These are phyloP conservation scores for Tympanuchus pallidicinctus DNA, from an alignment of 2,113 vertebrate species.

Conservation along the genomic window DNA sequence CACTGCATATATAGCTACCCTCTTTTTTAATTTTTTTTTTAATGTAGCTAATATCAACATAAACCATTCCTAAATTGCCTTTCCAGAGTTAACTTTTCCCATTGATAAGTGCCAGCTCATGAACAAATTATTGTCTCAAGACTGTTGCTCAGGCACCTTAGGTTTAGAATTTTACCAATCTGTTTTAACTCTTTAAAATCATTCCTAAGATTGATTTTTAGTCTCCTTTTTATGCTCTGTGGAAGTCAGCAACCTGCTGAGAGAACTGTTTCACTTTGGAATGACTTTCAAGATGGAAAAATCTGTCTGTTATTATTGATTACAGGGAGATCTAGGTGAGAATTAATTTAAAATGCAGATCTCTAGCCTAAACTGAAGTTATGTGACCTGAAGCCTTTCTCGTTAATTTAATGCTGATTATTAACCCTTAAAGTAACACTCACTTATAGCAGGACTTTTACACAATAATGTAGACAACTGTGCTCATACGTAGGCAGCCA, in stretches of 20 bases:
- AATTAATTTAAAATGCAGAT: background rate
- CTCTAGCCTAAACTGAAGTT: background rate
- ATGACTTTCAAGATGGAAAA: background rate
- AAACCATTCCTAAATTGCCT: background rate
- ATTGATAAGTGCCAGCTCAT: background rate
- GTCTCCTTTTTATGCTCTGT: background rate
- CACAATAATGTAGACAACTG: background rate
- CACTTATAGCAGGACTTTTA: background rate
- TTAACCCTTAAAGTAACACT: conserved; percentile 51
- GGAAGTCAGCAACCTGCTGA: background rate
- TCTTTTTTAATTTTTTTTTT: background rate
- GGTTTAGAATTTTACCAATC: background rate
- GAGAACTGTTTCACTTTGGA: background rate
- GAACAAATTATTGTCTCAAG: background rate
- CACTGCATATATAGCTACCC: accelerated
- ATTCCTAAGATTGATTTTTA: background rate
- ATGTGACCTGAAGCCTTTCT: conserved; percentile 11
- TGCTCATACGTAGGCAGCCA: conserved; percentile 46
- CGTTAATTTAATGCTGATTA: background rate
- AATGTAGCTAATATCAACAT: background rate
- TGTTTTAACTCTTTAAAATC: background rate
- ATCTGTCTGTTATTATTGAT: background rate
- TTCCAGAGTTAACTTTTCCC: background rate
- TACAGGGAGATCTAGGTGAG: background rate
- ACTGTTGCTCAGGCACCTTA: background rate